Base-by-base conservation (phyloP, 2,888 invertebrate species). In the Amphipoea oculea region DNA sequence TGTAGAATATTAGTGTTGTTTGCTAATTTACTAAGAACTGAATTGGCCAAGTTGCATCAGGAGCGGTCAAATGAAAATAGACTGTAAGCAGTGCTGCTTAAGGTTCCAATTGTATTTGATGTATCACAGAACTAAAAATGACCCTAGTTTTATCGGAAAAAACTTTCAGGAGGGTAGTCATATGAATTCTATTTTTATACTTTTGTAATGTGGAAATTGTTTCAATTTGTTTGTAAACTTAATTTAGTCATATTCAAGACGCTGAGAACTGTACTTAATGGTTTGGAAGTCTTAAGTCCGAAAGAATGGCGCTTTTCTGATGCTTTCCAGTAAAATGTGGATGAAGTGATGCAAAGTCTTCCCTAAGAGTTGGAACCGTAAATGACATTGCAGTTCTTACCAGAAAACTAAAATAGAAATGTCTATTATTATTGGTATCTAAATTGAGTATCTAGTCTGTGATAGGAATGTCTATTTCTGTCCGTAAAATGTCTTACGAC, bases 371-470 rank as follows among this genome's bases (percentile, higher is more conserved):
- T 84, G 74, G 62, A 82, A 81, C 71, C 77, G 17, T 83, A 82
- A 82, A 82, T 81, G 82, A 74, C 83, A 85, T 81, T 82, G 74
- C 72, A 51, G 45, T 76, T 70, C 54, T 75, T 75, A 74, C 48
- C 69, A 82, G 71, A 82, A 78, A 57, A 70, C 12, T 71, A 74
- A 66, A 81, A 83, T 69, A 54, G 12, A 77, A 67, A 12, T 73
- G 69, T 89, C 81, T 86, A 70, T 82, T 78, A 69, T 85, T 84
- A 81, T 83, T 79, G 86, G 83, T 92, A 88, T 89, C 85, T 88
- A 90, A 89, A 89, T 92, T 89, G 90, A 93, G 89, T 92, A 93
- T 95, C 95, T 95, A 95, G 96, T 95, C 96, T 95, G 95, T 94
- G 95, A 95, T 95, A 95, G 93, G 89, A 87, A 90, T 89, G 88